Evolutionary conservation across 2,113 vertebrate species (phyloP), one percentile per base, ranked within the genome.

Genomic region (Kryptolebias marmoratus): DNA sequence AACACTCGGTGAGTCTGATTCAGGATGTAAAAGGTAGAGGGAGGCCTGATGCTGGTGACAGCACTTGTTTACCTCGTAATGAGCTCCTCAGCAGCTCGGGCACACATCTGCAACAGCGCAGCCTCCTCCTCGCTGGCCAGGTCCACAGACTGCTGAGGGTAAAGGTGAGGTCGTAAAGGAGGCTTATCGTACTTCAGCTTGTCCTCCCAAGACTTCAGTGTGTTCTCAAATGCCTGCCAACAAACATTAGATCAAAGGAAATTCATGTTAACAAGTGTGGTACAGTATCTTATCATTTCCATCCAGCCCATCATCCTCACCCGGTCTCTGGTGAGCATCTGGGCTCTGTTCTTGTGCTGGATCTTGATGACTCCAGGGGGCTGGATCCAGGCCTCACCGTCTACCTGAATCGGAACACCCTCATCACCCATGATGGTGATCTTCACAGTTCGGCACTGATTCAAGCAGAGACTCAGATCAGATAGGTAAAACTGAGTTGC

Each of bases 371-470:
- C 95, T 27, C 97, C 97, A 0, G 97, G 97, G 30, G 97, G 97
- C 75, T 99, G 97, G 75, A 99, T 96, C 97, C 97, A 99, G 1
- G 97, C 97, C 85, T 99, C 97, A 1, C 97, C 97, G 58, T 99
- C 97, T 1, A 99, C 97, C 91, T 99, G 97, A 54, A 98, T 95
- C 9, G 97, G 97, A 54, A 99, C 95, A 0, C 97, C 97, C 88
- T 99, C 97, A 30, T 98, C 97, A 18, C 97, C 97, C 87, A 99
- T 93, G 87, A 99, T 98, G 50, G 97, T 99, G 87, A 99, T 99
- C 90, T 99, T 98, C 72, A 99, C 97, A 0, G 96, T 96, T 11
- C 97, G 96, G 81, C 97, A 98, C 97, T 95, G 75, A 57, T 63
- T 18, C 1, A n/a, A 15, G 1, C 31, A 82, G 4, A 68, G 9